Conservation (phyloP, 2,888 invertebrate species). For the Dione juno region DNA sequence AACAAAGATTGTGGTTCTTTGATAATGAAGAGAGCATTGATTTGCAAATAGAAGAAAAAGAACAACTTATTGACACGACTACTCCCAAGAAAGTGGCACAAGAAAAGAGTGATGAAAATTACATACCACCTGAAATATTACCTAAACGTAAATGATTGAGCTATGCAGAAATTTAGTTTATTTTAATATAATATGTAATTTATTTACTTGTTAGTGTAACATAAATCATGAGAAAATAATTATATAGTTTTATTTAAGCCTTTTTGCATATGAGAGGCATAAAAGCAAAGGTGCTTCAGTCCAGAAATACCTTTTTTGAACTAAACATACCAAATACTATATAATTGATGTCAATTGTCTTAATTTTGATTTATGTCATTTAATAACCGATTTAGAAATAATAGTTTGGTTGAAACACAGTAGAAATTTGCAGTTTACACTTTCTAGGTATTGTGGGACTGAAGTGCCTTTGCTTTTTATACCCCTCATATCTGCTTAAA, state of each 20-base stretch:
- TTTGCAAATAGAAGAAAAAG: conserved; percentile 86
- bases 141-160: conserved; percentile 64
- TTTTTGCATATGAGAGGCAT: too few relatives aligned
- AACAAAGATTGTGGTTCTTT: conserved; percentile 91
- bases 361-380: too few relatives aligned
- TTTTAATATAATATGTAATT: conserved; percentile 3
- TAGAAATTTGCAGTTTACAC: too few relatives aligned
- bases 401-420: too few relatives aligned
- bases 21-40: conserved; percentile 91
- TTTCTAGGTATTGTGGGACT: too few relatives aligned
- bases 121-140: conserved; percentile 88
- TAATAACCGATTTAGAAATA: too few relatives aligned
- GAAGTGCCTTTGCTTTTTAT: too few relatives aligned
- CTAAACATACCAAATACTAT: too few relatives aligned
- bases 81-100: conserved; percentile 75
- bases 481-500: too few relatives aligned
- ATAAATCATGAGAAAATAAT: not conserved
- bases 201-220: not conserved
- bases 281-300: too few relatives aligned
- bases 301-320: too few relatives aligned
- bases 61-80: conserved; percentile 60
- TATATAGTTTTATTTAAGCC: not conserved
- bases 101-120: conserved; percentile 83
- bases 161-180: conserved; percentile 21
- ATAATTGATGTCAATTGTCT: too few relatives aligned